Evolutionary conservation across 30 jellyfish, hydroid and myxozoan genomes (phyloP).

Genomic region (Calvadosia cruxmelitensis): DNA sequence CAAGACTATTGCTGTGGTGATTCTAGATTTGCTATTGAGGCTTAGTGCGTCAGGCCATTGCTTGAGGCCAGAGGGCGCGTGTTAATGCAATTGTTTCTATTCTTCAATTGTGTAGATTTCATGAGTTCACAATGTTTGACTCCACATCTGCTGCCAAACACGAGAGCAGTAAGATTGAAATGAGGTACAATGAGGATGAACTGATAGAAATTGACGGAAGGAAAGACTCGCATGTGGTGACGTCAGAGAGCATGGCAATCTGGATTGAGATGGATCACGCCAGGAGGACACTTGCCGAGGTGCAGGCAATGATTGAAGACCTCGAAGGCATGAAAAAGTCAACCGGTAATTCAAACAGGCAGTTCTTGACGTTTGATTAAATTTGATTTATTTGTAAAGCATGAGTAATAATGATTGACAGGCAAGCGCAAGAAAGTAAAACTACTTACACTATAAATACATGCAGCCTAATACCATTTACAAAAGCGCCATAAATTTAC

Average conservation of each 20-base stretch:
- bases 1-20: background rate
- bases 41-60: too few relatives aligned
- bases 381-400: background rate
- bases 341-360: background rate
- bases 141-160: background rate
- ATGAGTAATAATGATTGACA: too few relatives aligned
- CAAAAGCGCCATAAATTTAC: too few relatives aligned
- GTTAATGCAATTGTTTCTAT: too few relatives aligned
- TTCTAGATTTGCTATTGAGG: too few relatives aligned
- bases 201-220: background rate
- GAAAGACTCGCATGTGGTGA: constrained; percentile 15
- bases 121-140: constrained; percentile 41
- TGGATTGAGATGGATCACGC: constrained; percentile 89
- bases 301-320: constrained; percentile 62
- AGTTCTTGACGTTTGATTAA: background rate
- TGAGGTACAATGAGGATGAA: constrained; percentile 14
- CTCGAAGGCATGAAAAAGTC: constrained; percentile 44
- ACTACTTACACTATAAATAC: too few relatives aligned
- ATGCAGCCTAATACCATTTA: too few relatives aligned
- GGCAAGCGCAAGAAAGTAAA: too few relatives aligned
- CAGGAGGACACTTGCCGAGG: constrained; percentile 48
- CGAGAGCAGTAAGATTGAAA: background rate
- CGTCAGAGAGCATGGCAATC: constrained; percentile 66
- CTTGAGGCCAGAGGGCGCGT: too few relatives aligned
- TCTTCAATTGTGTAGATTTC: constrained; percentile 48